phyloP scores from a whole-genome alignment of 2,797 vertebrate species.

The Pantherophis alleghaniensis region DNA sequence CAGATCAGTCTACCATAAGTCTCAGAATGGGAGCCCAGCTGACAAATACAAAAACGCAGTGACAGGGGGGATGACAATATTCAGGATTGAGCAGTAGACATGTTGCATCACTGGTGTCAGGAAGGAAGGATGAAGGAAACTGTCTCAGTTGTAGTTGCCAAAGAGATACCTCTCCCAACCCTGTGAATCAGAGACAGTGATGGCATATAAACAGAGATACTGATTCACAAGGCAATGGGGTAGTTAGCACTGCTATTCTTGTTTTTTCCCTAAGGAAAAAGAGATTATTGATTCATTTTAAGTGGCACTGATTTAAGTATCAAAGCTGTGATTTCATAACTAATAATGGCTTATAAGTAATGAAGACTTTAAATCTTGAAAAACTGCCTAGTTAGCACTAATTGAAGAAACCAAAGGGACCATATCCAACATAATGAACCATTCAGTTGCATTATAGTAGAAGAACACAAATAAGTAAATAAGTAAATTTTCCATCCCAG shows the following conservation, averaged over 20 bases:
- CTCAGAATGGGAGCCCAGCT: too few relatives aligned
- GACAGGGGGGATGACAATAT: neutral
- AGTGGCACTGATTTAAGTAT: neutral
- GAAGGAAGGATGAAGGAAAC: neutral
- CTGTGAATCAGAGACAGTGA: too few relatives aligned
- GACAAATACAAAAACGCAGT: too few relatives aligned
- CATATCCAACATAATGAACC: neutral
- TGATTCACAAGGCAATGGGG: too few relatives aligned
- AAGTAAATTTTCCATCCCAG: neutral
- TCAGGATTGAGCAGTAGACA: neutral
- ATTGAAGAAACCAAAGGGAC: neutral
- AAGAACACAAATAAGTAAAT: neutral
- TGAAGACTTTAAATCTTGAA: neutral
- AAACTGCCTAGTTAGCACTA: neutral
- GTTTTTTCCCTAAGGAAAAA: neutral
- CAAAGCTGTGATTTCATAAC: neutral
- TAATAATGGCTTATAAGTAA: neutral
- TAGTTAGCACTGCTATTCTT: neutral
- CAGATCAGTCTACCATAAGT: too few relatives aligned
- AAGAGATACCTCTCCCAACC: too few relatives aligned
- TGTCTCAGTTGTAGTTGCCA: too few relatives aligned
- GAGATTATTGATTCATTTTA: neutral
- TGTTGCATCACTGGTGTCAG: neutral
- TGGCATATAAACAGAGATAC: too few relatives aligned
- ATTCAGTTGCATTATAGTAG: neutral